Evolutionary conservation across 1,140 invertebrate genomes (phyloP).

Genomic region (Hylaeus volcanicus): DNA sequence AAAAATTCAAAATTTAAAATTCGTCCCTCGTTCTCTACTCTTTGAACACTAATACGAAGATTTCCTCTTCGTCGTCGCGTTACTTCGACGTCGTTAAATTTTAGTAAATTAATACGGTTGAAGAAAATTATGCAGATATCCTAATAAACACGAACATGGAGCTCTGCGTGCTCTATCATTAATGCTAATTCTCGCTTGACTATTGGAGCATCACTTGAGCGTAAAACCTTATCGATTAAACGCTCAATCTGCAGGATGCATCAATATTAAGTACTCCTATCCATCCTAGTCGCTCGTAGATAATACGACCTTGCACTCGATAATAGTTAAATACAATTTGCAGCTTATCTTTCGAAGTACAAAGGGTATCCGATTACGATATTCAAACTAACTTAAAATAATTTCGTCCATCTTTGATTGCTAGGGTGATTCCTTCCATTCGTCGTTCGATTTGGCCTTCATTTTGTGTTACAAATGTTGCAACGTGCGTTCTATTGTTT

Average conservation of each 20-base stretch:
- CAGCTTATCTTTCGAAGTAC: not conserved
- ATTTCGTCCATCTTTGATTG: not conserved
- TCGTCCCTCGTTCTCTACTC: not conserved
- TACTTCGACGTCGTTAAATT: not conserved
- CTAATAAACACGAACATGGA: too few relatives aligned
- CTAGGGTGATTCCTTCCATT: too few relatives aligned
- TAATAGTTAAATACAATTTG: constrained; percentile 1
- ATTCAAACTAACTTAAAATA: not conserved
- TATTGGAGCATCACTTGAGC: constrained; percentile 16
- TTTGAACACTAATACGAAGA: too few relatives aligned
- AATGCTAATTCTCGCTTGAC: constrained; percentile 13
- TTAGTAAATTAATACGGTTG: not conserved
- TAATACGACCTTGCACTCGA: not conserved
- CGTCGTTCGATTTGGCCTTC: too few relatives aligned
- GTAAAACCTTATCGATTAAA: constrained; percentile 18
- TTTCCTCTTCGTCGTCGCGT: too few relatives aligned
- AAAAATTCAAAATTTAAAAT: too few relatives aligned
- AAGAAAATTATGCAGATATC: not conserved
- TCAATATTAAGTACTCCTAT: constrained; percentile 17
- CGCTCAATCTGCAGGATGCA: constrained; percentile 23
- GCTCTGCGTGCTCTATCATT: not conserved
- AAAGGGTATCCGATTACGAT: not conserved
- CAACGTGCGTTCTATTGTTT: too few relatives aligned
- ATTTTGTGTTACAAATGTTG: too few relatives aligned
- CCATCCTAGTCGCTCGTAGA: not conserved